Evolutionary conservation across 1,140 invertebrate genomes (phyloP).

Genomic region (Cecropterus lyciades): DNA sequence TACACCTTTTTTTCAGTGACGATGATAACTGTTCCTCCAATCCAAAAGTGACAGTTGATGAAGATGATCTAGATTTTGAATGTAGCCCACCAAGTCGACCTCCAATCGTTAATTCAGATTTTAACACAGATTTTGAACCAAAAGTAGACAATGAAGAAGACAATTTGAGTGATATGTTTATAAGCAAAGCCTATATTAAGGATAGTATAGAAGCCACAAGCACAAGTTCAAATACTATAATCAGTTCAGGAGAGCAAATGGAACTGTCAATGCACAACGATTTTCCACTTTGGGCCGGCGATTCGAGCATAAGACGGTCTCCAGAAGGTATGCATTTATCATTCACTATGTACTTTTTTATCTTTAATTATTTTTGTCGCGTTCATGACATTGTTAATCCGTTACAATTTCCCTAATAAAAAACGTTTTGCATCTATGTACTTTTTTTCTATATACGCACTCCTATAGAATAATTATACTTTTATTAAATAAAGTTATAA

Average conservation of each 20-base stretch:
- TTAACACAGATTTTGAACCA: slow-evolving; percentile 23
- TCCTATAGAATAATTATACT: too few relatives aligned
- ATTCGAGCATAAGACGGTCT: slow-evolving; percentile 75
- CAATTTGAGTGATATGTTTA: slow-evolving; percentile 39
- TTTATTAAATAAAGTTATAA: neutral
- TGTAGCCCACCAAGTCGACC: slow-evolving; percentile 38
- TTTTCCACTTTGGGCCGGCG: slow-evolving; percentile 71
- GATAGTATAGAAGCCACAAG: slow-evolving; percentile 20
- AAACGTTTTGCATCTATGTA: too few relatives aligned
- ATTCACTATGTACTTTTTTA: too few relatives aligned
- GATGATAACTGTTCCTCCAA: slow-evolving; percentile 89
- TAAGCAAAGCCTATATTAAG: slow-evolving; percentile 14
- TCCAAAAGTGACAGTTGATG: slow-evolving; percentile 94
- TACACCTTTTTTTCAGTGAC: slow-evolving; percentile 88
- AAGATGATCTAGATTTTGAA: slow-evolving; percentile 94
- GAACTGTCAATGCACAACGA: slow-evolving; percentile 53
- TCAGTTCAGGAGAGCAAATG: slow-evolving; percentile 36
- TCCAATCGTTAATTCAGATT: slow-evolving; percentile 11
- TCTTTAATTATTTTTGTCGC: too few relatives aligned
- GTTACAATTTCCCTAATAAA: too few relatives aligned
- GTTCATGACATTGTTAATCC: too few relatives aligned
- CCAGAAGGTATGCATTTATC: slow-evolving; percentile 69
- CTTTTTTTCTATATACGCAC: too few relatives aligned
- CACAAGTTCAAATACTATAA: slow-evolving; percentile 29
- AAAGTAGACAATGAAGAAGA: slow-evolving; percentile 40